Evolutionary conservation across 2,797 vertebrate genomes (phyloP), one percentile per base, ranked within the genome.

Genomic region (Pteropus rufus): DNA sequence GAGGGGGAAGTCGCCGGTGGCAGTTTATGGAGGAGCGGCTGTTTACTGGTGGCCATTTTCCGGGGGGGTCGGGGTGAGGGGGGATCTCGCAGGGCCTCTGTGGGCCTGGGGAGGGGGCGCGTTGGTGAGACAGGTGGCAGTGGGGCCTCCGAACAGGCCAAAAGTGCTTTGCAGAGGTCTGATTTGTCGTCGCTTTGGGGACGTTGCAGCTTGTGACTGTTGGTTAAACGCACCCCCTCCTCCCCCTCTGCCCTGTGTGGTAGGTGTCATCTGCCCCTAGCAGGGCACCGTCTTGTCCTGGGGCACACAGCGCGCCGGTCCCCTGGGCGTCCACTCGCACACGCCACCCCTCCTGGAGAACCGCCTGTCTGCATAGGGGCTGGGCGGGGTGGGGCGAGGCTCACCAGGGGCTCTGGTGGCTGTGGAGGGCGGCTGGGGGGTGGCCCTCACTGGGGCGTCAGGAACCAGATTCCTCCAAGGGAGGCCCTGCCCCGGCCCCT

Each of bases 261-360:
- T 36, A 10, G 39, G n/a, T 31, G 46, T 5, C 34, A 0, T 21
- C 49, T 1, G 31, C 7, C 9, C 52, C 29, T n/a, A 3, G 12
- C 5, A 10, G 79, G 49, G 29, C 5, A 3, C 79, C 67, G 12
- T 58, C n/a, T 10, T 11, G 5, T 75, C 31, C 19, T 2, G 34
- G 62, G 39, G 19, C 34, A 3, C 46, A 31, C 34, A 4, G 18
- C 1, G 5, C 29, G 31, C 3, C 2, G 0, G 36, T 18, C 36
- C 9, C 1, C 0, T 29, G 54, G 21, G 1, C 5, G 4, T 10
- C 67, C 1, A 6, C 12, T 10, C 7, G 5, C 15, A 4, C 9
- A 8, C 4, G 0, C 12, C 10, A 0, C 62, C 41, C 46, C 41
- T 62, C 41, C 11, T 0, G 7, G 39, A 16, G 31, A 62, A 34